These are phyloP conservation scores for Macrosteles quadrilineatus DNA, from an alignment of 1,140 invertebrate genomes.

Conservation along the genomic window DNA sequence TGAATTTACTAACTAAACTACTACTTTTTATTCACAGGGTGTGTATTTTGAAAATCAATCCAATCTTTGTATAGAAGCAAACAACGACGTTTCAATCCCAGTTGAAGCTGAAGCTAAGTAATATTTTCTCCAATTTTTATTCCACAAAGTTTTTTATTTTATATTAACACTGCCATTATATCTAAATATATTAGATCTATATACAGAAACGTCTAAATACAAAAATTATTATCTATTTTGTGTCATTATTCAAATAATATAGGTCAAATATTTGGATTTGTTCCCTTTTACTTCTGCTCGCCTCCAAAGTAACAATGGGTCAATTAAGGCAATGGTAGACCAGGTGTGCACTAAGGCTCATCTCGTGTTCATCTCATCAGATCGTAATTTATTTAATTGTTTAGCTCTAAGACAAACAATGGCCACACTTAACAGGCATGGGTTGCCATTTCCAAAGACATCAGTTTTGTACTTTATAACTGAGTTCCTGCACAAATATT, in stretches of 20 bases:
- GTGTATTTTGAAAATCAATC: not conserved
- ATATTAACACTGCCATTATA: constrained; percentile 2
- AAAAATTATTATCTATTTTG: not conserved
- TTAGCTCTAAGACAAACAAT: constrained; percentile 3
- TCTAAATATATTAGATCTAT: not conserved
- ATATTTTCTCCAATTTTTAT: not conserved
- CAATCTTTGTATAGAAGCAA: not conserved
- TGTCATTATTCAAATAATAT: not conserved
- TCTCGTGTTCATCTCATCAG: constrained; percentile 10
- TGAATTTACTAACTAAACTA: not conserved
- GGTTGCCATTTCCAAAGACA: too few species aligned
- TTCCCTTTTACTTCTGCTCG: constrained; percentile 8
- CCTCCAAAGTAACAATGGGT: not conserved
- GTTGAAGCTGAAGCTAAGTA: not conserved
- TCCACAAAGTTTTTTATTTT: not conserved
- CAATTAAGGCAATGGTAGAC: constrained; percentile 22
- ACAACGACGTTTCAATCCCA: not conserved
- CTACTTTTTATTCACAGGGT: not conserved
- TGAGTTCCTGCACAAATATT: not conserved
- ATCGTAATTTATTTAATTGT: constrained; percentile 9
- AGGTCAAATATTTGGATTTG: not conserved
- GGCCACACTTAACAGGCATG: constrained; percentile 13
- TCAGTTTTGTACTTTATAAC: too few species aligned
- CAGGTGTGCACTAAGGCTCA: not conserved
- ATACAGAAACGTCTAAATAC: not conserved